Evolutionary conservation across 2,797 vertebrate species (phyloP).

Genomic region (Carapus acus): DNA sequence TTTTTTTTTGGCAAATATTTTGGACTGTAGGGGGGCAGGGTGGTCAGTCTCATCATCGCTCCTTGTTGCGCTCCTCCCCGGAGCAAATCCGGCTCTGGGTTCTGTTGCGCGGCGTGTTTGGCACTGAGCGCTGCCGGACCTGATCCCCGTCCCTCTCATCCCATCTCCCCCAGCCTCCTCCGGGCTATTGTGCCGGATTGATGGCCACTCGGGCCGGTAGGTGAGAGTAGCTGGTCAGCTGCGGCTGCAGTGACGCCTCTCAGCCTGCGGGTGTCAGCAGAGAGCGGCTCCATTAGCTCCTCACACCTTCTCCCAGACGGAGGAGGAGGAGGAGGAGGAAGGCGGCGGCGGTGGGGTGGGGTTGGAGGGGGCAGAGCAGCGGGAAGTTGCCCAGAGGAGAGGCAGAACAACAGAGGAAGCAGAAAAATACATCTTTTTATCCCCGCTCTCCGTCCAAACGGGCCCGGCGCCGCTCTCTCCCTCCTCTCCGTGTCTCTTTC

Average conservation of each 20-base stretch:
- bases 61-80: slow-evolving; percentile 28
- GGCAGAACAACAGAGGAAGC: slow-evolving; percentile 65
- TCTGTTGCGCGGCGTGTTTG: slow-evolving; percentile 27
- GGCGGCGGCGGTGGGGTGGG: slow-evolving; percentile 57
- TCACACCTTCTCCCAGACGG: slow-evolving; percentile 66
- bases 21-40: slow-evolving; percentile 1
- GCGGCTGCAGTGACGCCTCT: slow-evolving; percentile 40
- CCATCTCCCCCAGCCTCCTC: slow-evolving; percentile 49
- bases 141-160: slow-evolving; percentile 47
- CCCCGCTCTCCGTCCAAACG: slow-evolving; percentile 60
- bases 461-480: slow-evolving; percentile 35
- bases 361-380: slow-evolving; percentile 53
- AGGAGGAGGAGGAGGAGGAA: slow-evolving; percentile 63
- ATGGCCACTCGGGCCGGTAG: slow-evolving; percentile 44
- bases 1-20: not conserved
- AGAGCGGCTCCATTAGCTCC: slow-evolving; percentile 68
- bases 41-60: not conserved
- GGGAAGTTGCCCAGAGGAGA: slow-evolving; percentile 62
- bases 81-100: slow-evolving; percentile 37
- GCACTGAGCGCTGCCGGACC: slow-evolving; percentile 43
- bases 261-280: slow-evolving; percentile 68
- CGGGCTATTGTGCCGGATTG: slow-evolving; percentile 52
- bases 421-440: slow-evolving; percentile 70
- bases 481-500: slow-evolving; percentile 42
- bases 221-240: slow-evolving; percentile 47